phyloP scores from a whole-genome alignment of 2,888 invertebrate genomes.

The Pyrgus malvae region DNA sequence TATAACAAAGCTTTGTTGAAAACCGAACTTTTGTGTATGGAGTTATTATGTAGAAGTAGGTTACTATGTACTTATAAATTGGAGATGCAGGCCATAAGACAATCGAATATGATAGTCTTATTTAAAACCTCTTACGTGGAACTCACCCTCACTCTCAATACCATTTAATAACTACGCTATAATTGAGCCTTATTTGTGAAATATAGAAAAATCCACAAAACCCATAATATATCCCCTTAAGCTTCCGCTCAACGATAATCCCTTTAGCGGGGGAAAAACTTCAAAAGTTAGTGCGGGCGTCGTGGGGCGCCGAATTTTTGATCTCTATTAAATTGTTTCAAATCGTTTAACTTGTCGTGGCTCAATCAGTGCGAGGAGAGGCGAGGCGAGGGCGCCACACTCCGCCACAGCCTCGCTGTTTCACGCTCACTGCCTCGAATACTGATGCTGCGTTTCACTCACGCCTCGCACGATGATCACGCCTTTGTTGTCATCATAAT shows the following conservation, averaged over 20 bases:
- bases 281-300: constrained; percentile 80
- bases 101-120: too few species aligned
- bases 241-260: constrained; percentile 74
- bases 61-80: too few species aligned
- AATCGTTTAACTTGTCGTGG: constrained; percentile 82
- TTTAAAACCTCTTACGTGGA: too few species aligned
- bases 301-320: constrained; percentile 77
- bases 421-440: constrained; percentile 63
- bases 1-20: not conserved
- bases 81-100: too few species aligned
- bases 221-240: constrained; percentile 69
- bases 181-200: constrained; percentile 6
- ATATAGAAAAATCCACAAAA: constrained; percentile 60
- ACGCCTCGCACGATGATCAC: constrained; percentile 31
- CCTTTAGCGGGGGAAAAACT: constrained; percentile 81
- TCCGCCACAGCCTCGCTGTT: constrained; percentile 43
- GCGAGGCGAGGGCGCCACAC: constrained; percentile 42
- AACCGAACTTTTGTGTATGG: too few species aligned
- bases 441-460: constrained; percentile 49
- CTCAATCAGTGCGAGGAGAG: constrained; percentile 70
- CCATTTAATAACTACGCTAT: not conserved
- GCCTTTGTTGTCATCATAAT: constrained; percentile 18
- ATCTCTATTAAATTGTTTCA: constrained; percentile 83
- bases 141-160: not conserved
- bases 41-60: too few species aligned